Evolutionary conservation across 2,888 invertebrate genomes (phyloP), one percentile per base, ranked within the genome.

Genomic region (Callyntrura guangdongensis): DNA sequence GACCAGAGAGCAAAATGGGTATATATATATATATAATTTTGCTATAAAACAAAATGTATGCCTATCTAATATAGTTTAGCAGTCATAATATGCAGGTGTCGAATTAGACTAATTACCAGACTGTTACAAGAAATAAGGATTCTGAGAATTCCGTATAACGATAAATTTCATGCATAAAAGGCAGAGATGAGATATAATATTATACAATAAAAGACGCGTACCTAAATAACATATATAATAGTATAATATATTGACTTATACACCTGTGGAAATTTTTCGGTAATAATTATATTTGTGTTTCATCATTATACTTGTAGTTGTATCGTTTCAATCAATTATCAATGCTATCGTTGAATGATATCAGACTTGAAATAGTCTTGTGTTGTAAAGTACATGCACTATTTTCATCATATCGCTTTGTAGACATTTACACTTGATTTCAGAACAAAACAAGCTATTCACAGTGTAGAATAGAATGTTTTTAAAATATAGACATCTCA

Each of bases 311-410:
- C 6, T 61, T 49, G 53, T 56, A n/a, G 56, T 72, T 86, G 20
- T 27, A 25, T 36, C 45, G 86, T 77, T 79, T 45, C 47, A 79
- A 53, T 77, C 59, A 86, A 53, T 47, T 84, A 84, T 11, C 84
- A 89, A 79, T 85, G 79, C 85, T 90, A 90, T 90, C 69, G 85
- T 85, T 85, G 74, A 89, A 85, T 85, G 56, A 86, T 74, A 64
- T 88, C 90, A 90, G 90, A 90, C 90, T 90, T 90, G 20, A n/a
- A 45, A 67, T 90, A 90, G 90, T 90, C 90, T 90, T 90, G 61
- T 86, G 86, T 90, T 72, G 59, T 53, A 27, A 74, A 47, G 81
- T 77, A 79, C 74, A 61, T 81, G 56, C 47, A 69, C 85, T 22
- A 17, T 81, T 0, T 17, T 79, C 27, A 25, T 27, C 45, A 27